Evolutionary conservation across 2,888 invertebrate species (phyloP).

Genomic region (Microdon myrmicae): DNA sequence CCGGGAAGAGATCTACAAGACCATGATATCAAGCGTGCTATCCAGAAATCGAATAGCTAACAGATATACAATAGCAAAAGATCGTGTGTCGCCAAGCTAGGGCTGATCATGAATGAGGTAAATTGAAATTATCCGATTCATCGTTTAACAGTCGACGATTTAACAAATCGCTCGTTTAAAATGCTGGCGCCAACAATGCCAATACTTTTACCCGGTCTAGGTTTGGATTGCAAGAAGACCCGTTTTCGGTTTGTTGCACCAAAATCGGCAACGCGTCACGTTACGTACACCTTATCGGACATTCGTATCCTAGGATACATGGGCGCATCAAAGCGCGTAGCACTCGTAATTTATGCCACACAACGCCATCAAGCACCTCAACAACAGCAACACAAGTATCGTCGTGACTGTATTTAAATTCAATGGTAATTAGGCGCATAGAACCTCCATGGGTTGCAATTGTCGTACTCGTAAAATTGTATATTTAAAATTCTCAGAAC

Average conservation of each 20-base stretch:
- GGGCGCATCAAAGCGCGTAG: conserved; percentile 37
- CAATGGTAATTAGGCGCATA: conserved; percentile 51
- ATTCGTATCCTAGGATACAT: conserved; percentile 20
- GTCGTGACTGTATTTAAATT: conserved; percentile 53
- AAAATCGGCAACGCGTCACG: conserved; percentile 23
- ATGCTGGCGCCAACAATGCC: conserved; percentile 35
- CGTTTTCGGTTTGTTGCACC: conserved; percentile 6
- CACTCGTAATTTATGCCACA: conserved; percentile 39
- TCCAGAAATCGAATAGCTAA: conserved; percentile 21
- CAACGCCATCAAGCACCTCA: conserved; percentile 22
- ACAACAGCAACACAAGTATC: conserved; percentile 22
- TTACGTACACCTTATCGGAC: conserved; percentile 24
- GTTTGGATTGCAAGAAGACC: not conserved
- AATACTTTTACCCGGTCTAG: not conserved
- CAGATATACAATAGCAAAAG: conserved; percentile 17
- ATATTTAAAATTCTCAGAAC: conserved; percentile 29
- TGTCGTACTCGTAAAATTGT: conserved; percentile 17
- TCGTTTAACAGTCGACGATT: too few species aligned
- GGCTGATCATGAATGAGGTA: conserved; percentile 34
- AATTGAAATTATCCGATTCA: conserved; percentile 22
- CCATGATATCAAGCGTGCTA: too few species aligned
- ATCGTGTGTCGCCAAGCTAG: conserved; percentile 45
- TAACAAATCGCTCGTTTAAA: conserved; percentile 40
- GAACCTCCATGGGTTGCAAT: conserved; percentile 8
- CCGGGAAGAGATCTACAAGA: conserved; percentile 29